Base-by-base conservation (phyloP, 2,797 vertebrate genomes). In the Xiphophorus birchmanni region DNA sequence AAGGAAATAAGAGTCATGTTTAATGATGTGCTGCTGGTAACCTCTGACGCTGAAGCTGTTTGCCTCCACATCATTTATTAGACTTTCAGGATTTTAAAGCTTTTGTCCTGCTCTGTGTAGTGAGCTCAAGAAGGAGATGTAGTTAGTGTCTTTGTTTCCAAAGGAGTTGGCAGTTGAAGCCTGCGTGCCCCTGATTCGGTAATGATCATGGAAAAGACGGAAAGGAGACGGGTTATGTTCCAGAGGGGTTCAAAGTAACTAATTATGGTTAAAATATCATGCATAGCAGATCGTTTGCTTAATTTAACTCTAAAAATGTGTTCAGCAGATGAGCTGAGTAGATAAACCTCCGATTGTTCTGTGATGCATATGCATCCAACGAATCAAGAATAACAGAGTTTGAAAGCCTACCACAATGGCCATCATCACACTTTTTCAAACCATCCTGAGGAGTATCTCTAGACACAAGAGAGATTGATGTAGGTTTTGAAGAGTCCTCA, bases 21-120 rank as follows among this genome's bases (percentile, higher is more conserved):
- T 91, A 91, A 92, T 92, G 86, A 92, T 82, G 83, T 91, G 88
- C 78, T 88, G 82, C 84, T 74, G 73, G 75, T 75, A 83, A 91
- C 83, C 88, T 81, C 81, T 89, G 81, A 75, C 78, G 86, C 79
- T 54, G 80, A 86, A 74, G 80, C 86, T 74, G 83, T 78, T 89
- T 84, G 83, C 81, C 87, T 86, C 65, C 79, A 80, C 76, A 87
- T 86, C 82, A 86, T 90, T 92, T 90, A 90, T 91, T 89, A 81
- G 73, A 75, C 74, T 86, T 86, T 79, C 81, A 52, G 8, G 69
- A 67, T 79, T 84, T 85, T 58, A 18, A 52, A 83, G 6, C 67
- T 65, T 58, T 84, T 73, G 67, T 85, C 73, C 80, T 72, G 80
- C 76, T 76, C 78, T 47, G 47, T 76, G 86, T 60, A 58, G 23